phyloP scores from a whole-genome alignment of 2,888 invertebrate genomes.

The Drosophila testacea region DNA sequence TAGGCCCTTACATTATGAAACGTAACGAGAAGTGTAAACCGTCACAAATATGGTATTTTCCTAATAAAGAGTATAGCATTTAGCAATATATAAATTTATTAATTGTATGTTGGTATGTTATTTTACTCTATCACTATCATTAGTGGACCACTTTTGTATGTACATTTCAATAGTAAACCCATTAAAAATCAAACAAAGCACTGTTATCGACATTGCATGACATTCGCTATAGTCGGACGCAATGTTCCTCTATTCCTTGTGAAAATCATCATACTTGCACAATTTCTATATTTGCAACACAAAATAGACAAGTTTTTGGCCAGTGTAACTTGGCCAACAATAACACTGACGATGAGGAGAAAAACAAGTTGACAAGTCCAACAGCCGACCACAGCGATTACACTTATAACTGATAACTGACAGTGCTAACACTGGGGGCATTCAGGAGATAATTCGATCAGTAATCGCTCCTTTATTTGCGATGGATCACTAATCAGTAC shows the following conservation, averaged over 20 bases:
- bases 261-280: background rate
- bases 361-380: conserved; percentile 32
- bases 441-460: too few species aligned
- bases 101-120: background rate
- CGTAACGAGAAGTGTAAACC: too few species aligned
- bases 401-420: conserved; percentile 18
- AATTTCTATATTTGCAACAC: conserved; percentile 1
- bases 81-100: background rate
- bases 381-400: conserved; percentile 1
- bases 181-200: conserved; percentile 43
- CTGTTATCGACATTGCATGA: background rate
- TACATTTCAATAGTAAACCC: conserved; percentile 29
- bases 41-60: too few species aligned
- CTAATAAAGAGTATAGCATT: too few species aligned
- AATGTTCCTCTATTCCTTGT: conserved; percentile 17
- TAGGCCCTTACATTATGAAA: too few species aligned
- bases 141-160: conserved; percentile 9
- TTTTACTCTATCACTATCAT: background rate
- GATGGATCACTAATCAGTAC: too few species aligned
- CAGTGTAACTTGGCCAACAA: conserved; percentile 15
- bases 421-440: background rate
- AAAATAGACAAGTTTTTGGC: conserved; percentile 37
- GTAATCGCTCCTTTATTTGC: too few species aligned
- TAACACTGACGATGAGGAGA: conserved; percentile 16
- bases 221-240: background rate